A percentile compares a stretch with the other conserved stretches of the same genome.
Conservation (phyloP, 2,888 invertebrate genomes). For the Zonitis immaculata region DNA sequence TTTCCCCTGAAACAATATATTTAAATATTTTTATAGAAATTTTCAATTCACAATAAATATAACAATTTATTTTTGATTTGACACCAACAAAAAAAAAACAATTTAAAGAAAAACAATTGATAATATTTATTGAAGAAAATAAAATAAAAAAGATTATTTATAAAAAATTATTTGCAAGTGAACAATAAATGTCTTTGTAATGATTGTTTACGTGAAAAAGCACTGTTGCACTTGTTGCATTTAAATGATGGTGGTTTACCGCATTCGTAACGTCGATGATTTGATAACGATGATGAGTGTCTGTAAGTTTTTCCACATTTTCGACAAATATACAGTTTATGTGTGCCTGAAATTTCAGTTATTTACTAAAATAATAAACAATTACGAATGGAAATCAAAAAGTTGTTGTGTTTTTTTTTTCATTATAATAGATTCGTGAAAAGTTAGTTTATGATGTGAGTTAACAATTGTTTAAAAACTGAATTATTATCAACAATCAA, state of each 20-base stretch:
- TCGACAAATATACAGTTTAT: slow-evolving; percentile 53
- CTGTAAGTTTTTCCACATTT: slow-evolving; percentile 61
- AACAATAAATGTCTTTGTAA: slow-evolving; percentile 20
- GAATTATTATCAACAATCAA: neutral
- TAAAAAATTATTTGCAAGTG: neutral
- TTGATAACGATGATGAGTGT: slow-evolving; percentile 42
- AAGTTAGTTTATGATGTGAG: too few species aligned
- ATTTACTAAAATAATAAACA: neutral
- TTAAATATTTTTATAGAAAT: neutral
- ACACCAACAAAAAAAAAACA: neutral
- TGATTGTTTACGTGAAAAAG: slow-evolving; percentile 26
- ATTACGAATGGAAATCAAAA: neutral
- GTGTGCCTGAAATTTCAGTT: slow-evolving; percentile 1
- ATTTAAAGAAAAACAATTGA: neutral
- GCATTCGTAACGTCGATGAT: slow-evolving; percentile 48
- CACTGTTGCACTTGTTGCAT: slow-evolving; percentile 39
- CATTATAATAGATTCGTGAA: too few species aligned
- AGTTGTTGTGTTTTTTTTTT: too few species aligned
- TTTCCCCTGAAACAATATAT: neutral
- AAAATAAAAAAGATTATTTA: neutral
- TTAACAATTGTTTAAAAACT: too few species aligned
- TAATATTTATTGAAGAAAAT: neutral
- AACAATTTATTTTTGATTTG: neutral
- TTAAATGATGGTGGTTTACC: slow-evolving; percentile 47
- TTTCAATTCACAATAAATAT: neutral